These are phyloP conservation scores for Chiloscyllium punctatum DNA, from an alignment of 2,797 vertebrate genomes.

Conservation along the genomic window DNA sequence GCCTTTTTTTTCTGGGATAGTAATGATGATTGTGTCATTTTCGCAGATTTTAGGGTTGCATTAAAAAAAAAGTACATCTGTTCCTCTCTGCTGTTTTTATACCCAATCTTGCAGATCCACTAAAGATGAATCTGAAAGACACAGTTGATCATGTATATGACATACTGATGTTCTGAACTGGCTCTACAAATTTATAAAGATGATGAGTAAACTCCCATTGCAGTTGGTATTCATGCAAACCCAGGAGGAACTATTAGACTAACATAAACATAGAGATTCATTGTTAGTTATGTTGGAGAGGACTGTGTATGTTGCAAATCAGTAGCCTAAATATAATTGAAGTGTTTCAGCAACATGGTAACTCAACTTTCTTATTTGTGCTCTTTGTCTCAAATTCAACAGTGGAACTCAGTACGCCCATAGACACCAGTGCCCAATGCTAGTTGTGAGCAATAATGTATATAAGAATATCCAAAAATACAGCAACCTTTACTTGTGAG, in stretches of 20 bases:
- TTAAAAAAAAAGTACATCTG: neutral
- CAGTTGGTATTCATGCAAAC: neutral
- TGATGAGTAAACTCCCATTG: neutral
- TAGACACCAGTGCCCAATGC: neutral
- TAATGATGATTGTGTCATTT: neutral
- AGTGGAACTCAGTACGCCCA: neutral
- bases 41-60: neutral
- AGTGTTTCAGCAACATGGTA: neutral
- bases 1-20: neutral
- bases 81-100: neutral
- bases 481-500: neutral
- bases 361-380: neutral
- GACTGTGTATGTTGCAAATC: neutral
- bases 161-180: neutral
- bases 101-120: no score
- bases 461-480: neutral
- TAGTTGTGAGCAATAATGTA: neutral
- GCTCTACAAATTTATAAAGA: neutral
- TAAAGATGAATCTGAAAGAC: neutral
- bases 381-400: neutral
- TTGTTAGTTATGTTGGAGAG: neutral
- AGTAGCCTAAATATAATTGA: neutral
- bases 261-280: neutral
- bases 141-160: neutral
- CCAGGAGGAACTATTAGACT: neutral